These are phyloP conservation scores for Chamaedrilus cognettii DNA, from an alignment of 2,888 invertebrate genomes.

Conservation along the genomic window DNA sequence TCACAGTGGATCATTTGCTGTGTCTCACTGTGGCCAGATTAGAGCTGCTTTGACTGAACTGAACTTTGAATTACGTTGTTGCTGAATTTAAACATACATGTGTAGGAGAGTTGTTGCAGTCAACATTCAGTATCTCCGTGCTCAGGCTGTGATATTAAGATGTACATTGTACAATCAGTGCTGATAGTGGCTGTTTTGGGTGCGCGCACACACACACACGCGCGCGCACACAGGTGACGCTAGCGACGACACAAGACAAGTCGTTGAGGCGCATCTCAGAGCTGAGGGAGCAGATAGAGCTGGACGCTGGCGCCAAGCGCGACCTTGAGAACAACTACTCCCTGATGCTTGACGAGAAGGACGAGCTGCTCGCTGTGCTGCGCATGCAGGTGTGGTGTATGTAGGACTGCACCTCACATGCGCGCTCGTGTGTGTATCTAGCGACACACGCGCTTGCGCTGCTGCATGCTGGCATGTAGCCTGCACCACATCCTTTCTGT, in stretches of 20 bases:
- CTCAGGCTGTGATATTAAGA: too few species aligned
- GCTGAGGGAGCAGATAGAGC: constrained; percentile 82
- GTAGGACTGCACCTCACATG: not conserved
- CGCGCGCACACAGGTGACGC: constrained; percentile 40
- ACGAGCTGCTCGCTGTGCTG: constrained; percentile 80
- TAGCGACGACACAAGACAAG: constrained; percentile 56
- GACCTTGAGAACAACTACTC: constrained; percentile 79
- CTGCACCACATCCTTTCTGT: not conserved
- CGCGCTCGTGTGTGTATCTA: not conserved
- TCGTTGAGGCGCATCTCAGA: constrained; percentile 68
- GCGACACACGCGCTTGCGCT: not conserved
- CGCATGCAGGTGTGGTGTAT: constrained; percentile 81
- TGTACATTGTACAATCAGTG: too few species aligned
- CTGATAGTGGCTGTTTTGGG: too few species aligned
- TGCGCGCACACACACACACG: not conserved
- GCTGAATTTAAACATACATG: too few species aligned
- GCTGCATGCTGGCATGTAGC: not conserved
- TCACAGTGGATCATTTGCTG: too few species aligned
- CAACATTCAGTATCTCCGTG: too few species aligned
- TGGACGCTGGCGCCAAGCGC: constrained; percentile 89
- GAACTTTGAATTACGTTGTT: too few species aligned
- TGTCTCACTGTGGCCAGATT: too few species aligned
- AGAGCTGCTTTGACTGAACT: too few species aligned
- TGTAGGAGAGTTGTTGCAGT: too few species aligned
- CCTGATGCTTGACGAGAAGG: constrained; percentile 86